phyloP scores from a whole-genome alignment of 2,113 vertebrate genomes.

The Sapayoa aenigma region DNA sequence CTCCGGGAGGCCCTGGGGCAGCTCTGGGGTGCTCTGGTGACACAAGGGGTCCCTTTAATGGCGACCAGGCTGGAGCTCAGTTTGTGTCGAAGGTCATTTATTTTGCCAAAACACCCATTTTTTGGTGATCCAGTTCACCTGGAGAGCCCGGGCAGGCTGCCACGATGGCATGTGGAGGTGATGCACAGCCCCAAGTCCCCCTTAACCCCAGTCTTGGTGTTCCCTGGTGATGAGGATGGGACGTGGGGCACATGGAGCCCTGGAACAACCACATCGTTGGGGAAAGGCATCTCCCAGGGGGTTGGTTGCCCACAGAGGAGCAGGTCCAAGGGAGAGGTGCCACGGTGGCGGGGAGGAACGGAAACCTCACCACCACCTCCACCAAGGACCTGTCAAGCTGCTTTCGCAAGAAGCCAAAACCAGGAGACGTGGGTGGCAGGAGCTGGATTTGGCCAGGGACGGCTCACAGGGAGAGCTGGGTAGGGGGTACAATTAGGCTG shows the following conservation, averaged over 20 bases:
- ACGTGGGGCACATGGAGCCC: neutral
- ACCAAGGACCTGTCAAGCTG: neutral
- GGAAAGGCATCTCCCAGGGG: neutral
- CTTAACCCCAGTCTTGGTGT: neutral
- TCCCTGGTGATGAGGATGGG: neutral
- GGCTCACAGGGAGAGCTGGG: fast-evolving
- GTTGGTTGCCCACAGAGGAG: neutral
- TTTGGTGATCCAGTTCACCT: neutral
- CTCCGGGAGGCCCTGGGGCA: fast-evolving
- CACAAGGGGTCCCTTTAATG: neutral
- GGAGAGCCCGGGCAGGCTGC: neutral
- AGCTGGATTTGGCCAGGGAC: neutral
- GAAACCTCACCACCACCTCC: neutral
- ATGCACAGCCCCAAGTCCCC: neutral
- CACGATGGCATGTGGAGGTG: fast-evolving
- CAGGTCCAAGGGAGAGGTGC: neutral
- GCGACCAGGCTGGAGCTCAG: neutral
- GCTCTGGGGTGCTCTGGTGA: neutral
- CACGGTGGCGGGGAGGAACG: neutral
- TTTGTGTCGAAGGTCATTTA: fast-evolving
- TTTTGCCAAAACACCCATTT: neutral
- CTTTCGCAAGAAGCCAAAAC: neutral
- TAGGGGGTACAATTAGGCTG: neutral
- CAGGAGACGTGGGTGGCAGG: neutral
- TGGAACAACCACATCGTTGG: neutral